These are phyloP conservation scores for Macrosiphum euphorbiae DNA, from an alignment of 2,888 invertebrate species.

Conservation along the genomic window DNA sequence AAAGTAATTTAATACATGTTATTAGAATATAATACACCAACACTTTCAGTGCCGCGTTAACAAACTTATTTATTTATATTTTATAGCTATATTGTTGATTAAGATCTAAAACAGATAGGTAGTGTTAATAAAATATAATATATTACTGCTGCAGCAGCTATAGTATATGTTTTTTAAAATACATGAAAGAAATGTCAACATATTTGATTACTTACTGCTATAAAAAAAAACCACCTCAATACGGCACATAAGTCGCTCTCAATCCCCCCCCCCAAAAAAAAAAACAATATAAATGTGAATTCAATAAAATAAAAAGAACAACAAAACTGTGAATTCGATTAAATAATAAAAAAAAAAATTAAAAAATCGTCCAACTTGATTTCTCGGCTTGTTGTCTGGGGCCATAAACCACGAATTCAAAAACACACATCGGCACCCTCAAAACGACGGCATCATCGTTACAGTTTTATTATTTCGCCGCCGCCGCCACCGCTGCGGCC, in stretches of 20 bases:
- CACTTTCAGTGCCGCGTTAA: neutral
- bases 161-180: neutral
- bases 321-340: neutral
- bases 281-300: neutral
- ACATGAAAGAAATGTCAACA: neutral
- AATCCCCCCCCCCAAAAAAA: neutral
- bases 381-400: neutral
- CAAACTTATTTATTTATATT: neutral
- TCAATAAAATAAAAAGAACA: neutral
- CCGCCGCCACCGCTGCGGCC: neutral
- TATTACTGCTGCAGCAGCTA: neutral
- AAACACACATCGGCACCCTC: neutral
- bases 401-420: neutral
- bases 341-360: neutral
- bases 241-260: neutral
- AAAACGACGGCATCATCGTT: neutral
- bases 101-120: neutral
- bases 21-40: neutral
- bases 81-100: neutral
- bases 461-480: neutral
- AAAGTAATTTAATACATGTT: neutral
- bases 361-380: neutral
- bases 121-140: neutral
- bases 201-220: neutral
- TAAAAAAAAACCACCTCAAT: neutral